A percentile compares a stretch with the other conserved stretches of the same genome.
Evolutionary conservation across 2,113 vertebrate genomes (phyloP).

Genomic region (Andinoacara biseriatus): DNA sequence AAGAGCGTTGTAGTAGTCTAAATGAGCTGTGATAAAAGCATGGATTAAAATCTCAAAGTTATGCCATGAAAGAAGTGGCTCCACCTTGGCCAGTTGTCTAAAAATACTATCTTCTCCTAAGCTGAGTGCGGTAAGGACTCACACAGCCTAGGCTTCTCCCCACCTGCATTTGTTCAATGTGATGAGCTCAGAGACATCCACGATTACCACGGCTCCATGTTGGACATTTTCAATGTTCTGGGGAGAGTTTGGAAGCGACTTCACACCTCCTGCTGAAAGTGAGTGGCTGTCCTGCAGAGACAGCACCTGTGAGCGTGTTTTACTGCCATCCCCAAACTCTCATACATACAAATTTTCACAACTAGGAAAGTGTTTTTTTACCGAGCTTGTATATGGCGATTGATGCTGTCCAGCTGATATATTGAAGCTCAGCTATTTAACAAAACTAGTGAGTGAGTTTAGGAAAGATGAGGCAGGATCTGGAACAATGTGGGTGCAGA

Average conservation of each 20-base stretch:
- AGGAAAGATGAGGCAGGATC: not conserved
- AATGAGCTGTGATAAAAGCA: no score
- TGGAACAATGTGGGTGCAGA: not conserved
- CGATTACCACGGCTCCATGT: not conserved
- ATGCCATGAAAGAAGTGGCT: no score
- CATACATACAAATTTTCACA: not conserved
- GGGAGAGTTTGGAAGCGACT: constrained; percentile 36
- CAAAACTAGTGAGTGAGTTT: not conserved
- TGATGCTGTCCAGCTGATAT: not conserved
- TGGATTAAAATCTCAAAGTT: no score
- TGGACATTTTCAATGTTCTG: not conserved
- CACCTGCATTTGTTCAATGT: not conserved
- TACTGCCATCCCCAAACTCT: constrained; percentile 20
- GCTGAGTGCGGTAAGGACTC: not conserved
- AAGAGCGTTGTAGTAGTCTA: no score
- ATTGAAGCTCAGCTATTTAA: not conserved
- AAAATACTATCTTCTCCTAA: not conserved
- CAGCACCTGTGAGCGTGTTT: constrained; percentile 44
- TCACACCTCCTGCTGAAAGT: constrained; percentile 38
- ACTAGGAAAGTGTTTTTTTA: not conserved
- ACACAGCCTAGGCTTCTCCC: not conserved
- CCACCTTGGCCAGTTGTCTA: no score
- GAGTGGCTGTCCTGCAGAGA: constrained; percentile 49
- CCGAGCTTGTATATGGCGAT: not conserved
- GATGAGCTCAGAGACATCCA: not conserved